A percentile compares a stretch with the other conserved stretches of the same genome.
phyloP scores from a whole-genome alignment of 35 echinoderm and acorn worm genomes.

The Ophioderma brevispina region DNA sequence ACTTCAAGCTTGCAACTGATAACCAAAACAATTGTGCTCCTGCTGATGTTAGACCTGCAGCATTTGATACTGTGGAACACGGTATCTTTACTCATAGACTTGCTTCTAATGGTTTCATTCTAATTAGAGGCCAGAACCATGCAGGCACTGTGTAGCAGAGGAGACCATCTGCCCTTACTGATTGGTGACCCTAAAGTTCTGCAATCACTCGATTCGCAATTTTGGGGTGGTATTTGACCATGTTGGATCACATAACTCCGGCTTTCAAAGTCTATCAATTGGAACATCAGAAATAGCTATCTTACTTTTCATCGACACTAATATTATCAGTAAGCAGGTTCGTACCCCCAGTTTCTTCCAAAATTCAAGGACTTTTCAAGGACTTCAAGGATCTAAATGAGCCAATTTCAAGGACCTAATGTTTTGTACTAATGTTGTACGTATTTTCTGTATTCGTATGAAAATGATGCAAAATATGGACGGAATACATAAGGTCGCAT shows the following conservation, averaged over 20 bases:
- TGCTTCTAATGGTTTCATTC: conserved; percentile 13
- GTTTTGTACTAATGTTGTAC: too few relatives aligned
- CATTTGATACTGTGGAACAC: conserved; percentile 42
- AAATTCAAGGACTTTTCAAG: too few relatives aligned
- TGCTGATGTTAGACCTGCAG: conserved; percentile 31
- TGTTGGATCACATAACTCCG: neutral
- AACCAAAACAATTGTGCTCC: conserved; percentile 16
- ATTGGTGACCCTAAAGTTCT: neutral
- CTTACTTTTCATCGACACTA: too few relatives aligned
- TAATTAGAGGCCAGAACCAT: neutral
- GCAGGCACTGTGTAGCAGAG: neutral
- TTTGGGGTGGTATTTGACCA: conserved; percentile 6
- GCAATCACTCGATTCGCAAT: neutral
- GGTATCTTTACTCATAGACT: conserved; percentile 10
- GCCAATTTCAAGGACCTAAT: too few relatives aligned
- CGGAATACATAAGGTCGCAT: too few relatives aligned
- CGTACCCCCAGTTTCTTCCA: too few relatives aligned
- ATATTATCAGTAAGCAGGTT: too few relatives aligned
- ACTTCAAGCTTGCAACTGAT: conserved; percentile 23
- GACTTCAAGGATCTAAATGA: too few relatives aligned
- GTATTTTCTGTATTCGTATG: too few relatives aligned
- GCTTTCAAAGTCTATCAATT: neutral
- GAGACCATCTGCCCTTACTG: neutral
- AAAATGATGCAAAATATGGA: too few relatives aligned
- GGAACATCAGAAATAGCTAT: neutral